phyloP scores from a whole-genome alignment of 2,888 invertebrate genomes.

The Seira musarum region DNA sequence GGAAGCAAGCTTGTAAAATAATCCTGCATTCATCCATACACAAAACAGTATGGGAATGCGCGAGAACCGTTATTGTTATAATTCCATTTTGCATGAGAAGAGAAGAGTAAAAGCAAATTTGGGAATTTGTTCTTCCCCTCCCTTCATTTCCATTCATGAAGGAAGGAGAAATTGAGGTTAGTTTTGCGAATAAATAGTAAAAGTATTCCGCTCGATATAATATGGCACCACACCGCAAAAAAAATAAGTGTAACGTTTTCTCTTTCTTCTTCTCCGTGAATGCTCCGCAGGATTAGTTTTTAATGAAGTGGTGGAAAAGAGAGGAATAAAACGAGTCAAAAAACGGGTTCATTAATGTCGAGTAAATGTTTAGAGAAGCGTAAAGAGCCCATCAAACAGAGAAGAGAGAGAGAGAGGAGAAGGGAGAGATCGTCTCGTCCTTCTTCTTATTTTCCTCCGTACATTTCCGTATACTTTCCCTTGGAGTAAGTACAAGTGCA shows the following conservation, averaged over 20 bases:
- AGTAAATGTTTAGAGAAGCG: slow-evolving; percentile 50
- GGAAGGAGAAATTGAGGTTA: not conserved
- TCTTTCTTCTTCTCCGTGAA: slow-evolving; percentile 37
- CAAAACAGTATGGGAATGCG: no score
- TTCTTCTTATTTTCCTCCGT: slow-evolving; percentile 35
- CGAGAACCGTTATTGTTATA: not conserved
- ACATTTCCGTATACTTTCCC: slow-evolving; percentile 26
- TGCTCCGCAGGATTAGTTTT: slow-evolving; percentile 45
- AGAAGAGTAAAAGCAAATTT: not conserved
- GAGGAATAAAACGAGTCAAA: slow-evolving; percentile 54
- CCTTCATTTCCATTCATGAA: not conserved
- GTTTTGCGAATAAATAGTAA: slow-evolving; percentile 1
- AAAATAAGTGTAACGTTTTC: not conserved
- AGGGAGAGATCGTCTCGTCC: slow-evolving; percentile 29
- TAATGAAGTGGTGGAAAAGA: slow-evolving; percentile 21
- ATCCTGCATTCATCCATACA: no score
- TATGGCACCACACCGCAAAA: not conserved
- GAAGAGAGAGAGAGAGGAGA: no score
- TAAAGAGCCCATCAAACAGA: slow-evolving; percentile 57
- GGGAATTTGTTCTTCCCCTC: not conserved
- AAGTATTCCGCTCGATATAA: not conserved
- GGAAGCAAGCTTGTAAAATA: not conserved
- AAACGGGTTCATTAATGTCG: slow-evolving; percentile 56
- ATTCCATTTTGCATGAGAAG: no score
- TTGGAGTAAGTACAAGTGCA: slow-evolving; percentile 16